Evolutionary conservation across 2,113 vertebrate species (phyloP).

Genomic region (Xiphophorus couchianus): DNA sequence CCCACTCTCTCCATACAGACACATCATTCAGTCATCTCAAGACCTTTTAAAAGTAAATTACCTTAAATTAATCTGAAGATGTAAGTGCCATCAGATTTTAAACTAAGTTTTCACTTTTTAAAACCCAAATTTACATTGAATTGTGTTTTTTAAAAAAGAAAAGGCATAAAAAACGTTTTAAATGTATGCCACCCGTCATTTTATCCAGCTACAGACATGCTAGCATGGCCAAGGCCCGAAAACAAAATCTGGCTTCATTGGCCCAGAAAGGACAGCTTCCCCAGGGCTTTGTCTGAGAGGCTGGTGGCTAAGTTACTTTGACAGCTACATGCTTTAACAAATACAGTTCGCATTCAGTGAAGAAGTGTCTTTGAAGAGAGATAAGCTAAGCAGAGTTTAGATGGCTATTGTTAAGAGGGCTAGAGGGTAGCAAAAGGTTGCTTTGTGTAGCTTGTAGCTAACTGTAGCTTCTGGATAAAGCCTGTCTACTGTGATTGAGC

Average conservation of each 20-base stretch:
- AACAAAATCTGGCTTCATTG: constrained; percentile 69
- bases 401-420: constrained; percentile 23
- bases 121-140: constrained; percentile 22
- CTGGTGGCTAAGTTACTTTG: constrained; percentile 80
- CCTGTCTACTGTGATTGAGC: constrained; percentile 37
- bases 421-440: constrained; percentile 29
- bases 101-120: constrained; percentile 28
- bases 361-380: constrained; percentile 55
- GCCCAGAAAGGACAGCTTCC: constrained; percentile 79
- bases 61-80: constrained; percentile 26
- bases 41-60: constrained; percentile 22
- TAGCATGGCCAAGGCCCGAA: constrained; percentile 45
- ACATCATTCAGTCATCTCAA: constrained; percentile 33
- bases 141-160: constrained; percentile 19
- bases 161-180: constrained; percentile 43
- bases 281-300: constrained; percentile 78
- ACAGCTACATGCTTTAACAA: constrained; percentile 81
- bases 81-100: constrained; percentile 42
- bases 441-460: constrained; percentile 28
- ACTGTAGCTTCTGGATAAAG: constrained; percentile 36
- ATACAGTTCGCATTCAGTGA: constrained; percentile 57
- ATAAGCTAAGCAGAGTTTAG: constrained; percentile 52
- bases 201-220: constrained; percentile 24
- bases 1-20: constrained; percentile 34
- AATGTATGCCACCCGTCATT: constrained; percentile 26